Evolutionary conservation across 1,140 invertebrate genomes (phyloP).

Genomic region (Megathymus violae): DNA sequence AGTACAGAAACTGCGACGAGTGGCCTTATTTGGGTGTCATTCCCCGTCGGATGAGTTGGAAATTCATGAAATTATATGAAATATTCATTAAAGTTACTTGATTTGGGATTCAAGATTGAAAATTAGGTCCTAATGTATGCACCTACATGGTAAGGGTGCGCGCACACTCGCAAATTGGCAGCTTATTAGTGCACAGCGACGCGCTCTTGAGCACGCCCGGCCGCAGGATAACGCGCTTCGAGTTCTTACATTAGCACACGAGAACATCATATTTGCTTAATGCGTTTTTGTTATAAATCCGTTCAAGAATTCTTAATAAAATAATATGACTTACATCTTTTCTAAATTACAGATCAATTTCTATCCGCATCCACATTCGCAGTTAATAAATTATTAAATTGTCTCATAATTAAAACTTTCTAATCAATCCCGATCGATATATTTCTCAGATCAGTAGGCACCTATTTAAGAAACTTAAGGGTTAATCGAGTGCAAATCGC

Average conservation of each 20-base stretch:
- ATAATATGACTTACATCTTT: too few relatives aligned
- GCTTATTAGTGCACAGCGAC: slow-evolving; percentile 35
- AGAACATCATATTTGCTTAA: slow-evolving; percentile 1
- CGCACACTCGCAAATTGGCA: slow-evolving; percentile 38
- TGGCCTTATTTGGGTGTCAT: slow-evolving; percentile 31
- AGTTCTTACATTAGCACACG: slow-evolving; percentile 9
- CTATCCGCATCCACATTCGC: too few relatives aligned
- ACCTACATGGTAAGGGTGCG: slow-evolving; percentile 42
- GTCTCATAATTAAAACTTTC: too few relatives aligned
- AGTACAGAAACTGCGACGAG: slow-evolving; percentile 4
- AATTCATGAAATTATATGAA: slow-evolving; percentile 37
- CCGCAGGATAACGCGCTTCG: slow-evolving; percentile 9
- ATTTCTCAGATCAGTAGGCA: too few relatives aligned
- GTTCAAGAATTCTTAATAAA: background rate
- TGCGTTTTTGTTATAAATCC: background rate
- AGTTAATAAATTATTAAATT: too few relatives aligned
- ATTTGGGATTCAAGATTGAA: slow-evolving; percentile 38
- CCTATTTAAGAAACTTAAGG: too few relatives aligned
- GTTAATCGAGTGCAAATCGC: too few relatives aligned
- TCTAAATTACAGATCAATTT: too few relatives aligned
- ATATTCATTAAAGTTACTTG: slow-evolving; percentile 40
- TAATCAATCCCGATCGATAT: too few relatives aligned
- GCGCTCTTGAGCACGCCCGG: slow-evolving; percentile 35
- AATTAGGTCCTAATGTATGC: slow-evolving; percentile 47
- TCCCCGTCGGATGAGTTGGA: slow-evolving; percentile 26